Evolutionary conservation across 2,797 vertebrate genomes (phyloP).

Genomic region (Sebastes trivittatus): DNA sequence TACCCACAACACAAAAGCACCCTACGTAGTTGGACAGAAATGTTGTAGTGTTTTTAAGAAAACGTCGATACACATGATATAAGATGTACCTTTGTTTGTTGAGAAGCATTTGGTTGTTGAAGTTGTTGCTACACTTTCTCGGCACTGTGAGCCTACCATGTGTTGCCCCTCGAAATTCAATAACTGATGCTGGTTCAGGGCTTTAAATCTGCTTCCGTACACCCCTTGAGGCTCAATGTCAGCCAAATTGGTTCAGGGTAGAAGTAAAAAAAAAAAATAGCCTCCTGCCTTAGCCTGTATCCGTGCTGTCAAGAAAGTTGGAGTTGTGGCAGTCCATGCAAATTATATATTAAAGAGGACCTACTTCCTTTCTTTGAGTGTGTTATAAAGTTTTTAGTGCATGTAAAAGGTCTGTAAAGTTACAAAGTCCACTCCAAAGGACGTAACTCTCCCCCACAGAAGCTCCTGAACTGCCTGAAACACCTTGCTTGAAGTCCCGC

Average conservation of each 20-base stretch:
- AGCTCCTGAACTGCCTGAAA: too few relatives aligned
- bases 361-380: too few relatives aligned
- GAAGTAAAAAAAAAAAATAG: constrained; percentile 1
- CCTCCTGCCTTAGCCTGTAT: background rate
- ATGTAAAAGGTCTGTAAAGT: too few relatives aligned
- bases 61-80: constrained; percentile 40
- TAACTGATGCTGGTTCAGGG: constrained; percentile 30
- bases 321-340: background rate
- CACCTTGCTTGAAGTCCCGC: too few relatives aligned
- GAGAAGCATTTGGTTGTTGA: constrained; percentile 36
- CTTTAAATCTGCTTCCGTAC: constrained; percentile 50
- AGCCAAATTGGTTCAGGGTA: background rate
- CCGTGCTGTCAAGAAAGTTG: constrained; percentile 26
- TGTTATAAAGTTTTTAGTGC: too few relatives aligned
- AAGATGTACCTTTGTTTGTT: constrained; percentile 39
- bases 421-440: too few relatives aligned
- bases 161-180: constrained; percentile 28
- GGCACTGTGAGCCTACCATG: constrained; percentile 7
- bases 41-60: constrained; percentile 60
- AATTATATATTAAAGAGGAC: background rate
- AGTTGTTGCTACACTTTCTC: constrained; percentile 44
- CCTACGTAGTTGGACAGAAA: constrained; percentile 31
- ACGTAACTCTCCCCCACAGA: accelerated
- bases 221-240: constrained; percentile 18
- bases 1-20: background rate